Conservation (phyloP, 1,140 invertebrate genomes). For the Procambarus clarkii region DNA sequence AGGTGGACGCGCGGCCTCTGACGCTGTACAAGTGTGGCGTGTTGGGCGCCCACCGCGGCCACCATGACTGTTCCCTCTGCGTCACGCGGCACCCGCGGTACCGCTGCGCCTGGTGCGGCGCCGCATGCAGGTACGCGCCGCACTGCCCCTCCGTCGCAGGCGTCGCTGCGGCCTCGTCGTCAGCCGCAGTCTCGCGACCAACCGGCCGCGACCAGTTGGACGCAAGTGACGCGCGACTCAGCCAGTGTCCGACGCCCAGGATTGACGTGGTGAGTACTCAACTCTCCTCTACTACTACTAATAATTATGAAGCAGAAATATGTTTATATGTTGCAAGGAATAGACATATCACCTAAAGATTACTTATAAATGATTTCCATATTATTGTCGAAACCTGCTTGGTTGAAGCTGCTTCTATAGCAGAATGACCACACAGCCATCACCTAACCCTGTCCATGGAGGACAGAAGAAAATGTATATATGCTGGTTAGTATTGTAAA, state of each 20-base stretch:
- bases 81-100: slow-evolving; percentile 89
- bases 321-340: no score
- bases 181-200: slow-evolving; percentile 91
- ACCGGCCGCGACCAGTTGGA: slow-evolving; percentile 81
- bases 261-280: slow-evolving; percentile 87
- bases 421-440: no score
- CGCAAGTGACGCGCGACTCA: slow-evolving; percentile 77
- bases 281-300: no score
- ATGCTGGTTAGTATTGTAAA: no score
- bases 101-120: slow-evolving; percentile 94
- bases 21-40: slow-evolving; percentile 96
- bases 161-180: slow-evolving; percentile 90
- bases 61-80: slow-evolving; percentile 95
- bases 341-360: no score
- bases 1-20: slow-evolving; percentile 91
- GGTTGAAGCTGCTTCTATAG: no score
- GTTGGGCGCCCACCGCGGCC: slow-evolving; percentile 91
- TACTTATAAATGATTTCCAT: no score
- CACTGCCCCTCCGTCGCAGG: slow-evolving; percentile 85
- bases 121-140: slow-evolving; percentile 89
- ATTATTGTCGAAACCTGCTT: no score
- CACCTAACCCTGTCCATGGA: no score
- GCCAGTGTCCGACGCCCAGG: slow-evolving; percentile 90
- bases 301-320: no score
- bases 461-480: no score